These are phyloP conservation scores for Prolemur simus DNA, from an alignment of 2,113 vertebrate species.

Conservation along the genomic window DNA sequence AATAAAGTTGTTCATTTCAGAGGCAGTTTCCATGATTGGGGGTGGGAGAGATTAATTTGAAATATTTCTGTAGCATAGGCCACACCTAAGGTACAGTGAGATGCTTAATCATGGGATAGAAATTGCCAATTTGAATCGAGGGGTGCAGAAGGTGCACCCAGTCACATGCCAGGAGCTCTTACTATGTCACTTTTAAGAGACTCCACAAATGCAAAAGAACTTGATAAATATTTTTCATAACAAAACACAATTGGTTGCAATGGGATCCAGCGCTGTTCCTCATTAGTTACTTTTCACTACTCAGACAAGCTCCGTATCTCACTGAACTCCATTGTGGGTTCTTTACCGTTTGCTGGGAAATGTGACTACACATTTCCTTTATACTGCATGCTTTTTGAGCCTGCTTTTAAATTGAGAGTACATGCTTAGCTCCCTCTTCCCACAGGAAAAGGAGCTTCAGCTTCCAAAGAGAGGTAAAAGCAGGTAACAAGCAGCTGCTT, in stretches of 20 bases:
- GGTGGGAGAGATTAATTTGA: background rate
- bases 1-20: background rate
- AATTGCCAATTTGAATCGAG: background rate
- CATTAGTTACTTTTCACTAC: constrained; percentile 82
- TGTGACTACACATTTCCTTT: constrained; percentile 77
- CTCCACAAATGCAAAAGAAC: constrained; percentile 75
- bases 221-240: constrained; percentile 85
- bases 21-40: background rate
- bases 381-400: constrained; percentile 71
- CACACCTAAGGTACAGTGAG: background rate
- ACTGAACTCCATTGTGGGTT: constrained; percentile 74
- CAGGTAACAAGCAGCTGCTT: constrained; percentile 78
- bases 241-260: constrained; percentile 85
- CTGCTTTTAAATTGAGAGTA: constrained; percentile 79
- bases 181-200: constrained; percentile 75
- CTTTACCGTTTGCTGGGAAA: constrained; percentile 74
- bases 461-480: constrained; percentile 82
- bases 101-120: background rate
- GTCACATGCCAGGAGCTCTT: background rate
- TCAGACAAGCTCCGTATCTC: constrained; percentile 81
- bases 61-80: background rate
- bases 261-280: constrained; percentile 79
- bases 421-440: constrained; percentile 70
- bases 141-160: background rate
- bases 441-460: constrained; percentile 75